Percentiles rank a stretch among this genome's conserved stretches.
phyloP scores from a whole-genome alignment of 2,797 vertebrate species.

The Lacerta viridis region DNA sequence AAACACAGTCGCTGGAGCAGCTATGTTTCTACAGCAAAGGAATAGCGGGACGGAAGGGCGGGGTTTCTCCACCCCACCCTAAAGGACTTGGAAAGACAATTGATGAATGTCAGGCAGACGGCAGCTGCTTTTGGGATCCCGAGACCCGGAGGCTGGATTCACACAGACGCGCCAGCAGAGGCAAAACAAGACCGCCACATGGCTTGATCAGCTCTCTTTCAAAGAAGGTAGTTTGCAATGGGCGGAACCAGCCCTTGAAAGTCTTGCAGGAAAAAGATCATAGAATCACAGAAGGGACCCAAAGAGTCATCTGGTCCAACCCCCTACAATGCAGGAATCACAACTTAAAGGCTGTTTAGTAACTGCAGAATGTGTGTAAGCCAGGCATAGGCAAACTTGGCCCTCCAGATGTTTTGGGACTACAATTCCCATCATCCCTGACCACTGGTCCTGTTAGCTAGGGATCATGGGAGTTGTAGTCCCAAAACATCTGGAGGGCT shows the following conservation, averaged over 20 bases:
- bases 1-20: not conserved
- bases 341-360: not conserved
- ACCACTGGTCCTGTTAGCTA: too few relatives aligned
- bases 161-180: not conserved
- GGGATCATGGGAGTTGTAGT: too few relatives aligned
- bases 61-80: not conserved
- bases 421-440: too few relatives aligned
- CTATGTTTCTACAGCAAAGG: slow-evolving; percentile 25
- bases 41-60: not conserved
- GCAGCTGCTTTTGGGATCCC: not conserved
- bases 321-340: too few relatives aligned
- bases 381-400: too few relatives aligned
- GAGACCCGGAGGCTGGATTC: not conserved
- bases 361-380: not conserved
- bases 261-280: not conserved
- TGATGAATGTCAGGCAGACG: not conserved
- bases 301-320: too few relatives aligned
- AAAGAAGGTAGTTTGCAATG: not conserved
- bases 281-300: too few relatives aligned
- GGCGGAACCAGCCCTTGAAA: not conserved
- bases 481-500: too few relatives aligned
- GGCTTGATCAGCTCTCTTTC: not conserved
- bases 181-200: not conserved
- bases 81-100: not conserved
- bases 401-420: too few relatives aligned